phyloP scores from a whole-genome alignment of 2,113 vertebrate genomes.

The Lanius ludovicianus region DNA sequence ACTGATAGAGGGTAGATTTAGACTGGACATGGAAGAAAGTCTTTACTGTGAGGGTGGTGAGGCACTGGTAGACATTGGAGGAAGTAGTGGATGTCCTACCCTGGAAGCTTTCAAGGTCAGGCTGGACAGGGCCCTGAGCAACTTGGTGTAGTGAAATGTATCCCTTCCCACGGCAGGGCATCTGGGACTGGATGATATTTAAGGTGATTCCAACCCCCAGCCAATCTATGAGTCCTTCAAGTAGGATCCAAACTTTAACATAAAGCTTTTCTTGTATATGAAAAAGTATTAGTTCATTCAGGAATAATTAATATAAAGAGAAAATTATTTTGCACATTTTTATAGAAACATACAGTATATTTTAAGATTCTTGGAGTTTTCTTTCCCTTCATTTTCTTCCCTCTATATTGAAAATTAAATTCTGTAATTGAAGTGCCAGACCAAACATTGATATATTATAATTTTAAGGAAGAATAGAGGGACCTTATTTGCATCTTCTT shows the following conservation, averaged over 20 bases:
- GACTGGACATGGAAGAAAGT: background rate
- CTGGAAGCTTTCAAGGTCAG: background rate
- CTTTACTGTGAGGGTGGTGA: background rate
- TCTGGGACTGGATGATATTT: background rate
- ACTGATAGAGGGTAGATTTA: background rate
- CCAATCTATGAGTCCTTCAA: background rate
- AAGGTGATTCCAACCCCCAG: background rate
- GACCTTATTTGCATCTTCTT: background rate
- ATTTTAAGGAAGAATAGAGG: background rate
- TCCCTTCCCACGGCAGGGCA: too few species aligned
- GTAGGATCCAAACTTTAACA: background rate
- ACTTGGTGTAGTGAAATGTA: background rate
- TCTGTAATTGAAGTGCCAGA: background rate
- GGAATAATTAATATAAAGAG: background rate
- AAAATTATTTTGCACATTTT: background rate
- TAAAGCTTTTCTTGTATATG: background rate
- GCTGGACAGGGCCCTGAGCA: background rate
- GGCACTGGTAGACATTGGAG: background rate
- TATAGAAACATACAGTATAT: background rate
- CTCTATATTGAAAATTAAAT: background rate
- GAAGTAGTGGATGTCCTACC: background rate
- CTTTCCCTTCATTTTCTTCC: background rate
- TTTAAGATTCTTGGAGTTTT: background rate
- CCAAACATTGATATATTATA: background rate
- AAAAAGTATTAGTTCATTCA: background rate